Percentiles rank a stretch among this genome's conserved stretches.
These are phyloP conservation scores for Colletes collaris DNA, from an alignment of 2,888 invertebrate genomes.

Conservation along the genomic window DNA sequence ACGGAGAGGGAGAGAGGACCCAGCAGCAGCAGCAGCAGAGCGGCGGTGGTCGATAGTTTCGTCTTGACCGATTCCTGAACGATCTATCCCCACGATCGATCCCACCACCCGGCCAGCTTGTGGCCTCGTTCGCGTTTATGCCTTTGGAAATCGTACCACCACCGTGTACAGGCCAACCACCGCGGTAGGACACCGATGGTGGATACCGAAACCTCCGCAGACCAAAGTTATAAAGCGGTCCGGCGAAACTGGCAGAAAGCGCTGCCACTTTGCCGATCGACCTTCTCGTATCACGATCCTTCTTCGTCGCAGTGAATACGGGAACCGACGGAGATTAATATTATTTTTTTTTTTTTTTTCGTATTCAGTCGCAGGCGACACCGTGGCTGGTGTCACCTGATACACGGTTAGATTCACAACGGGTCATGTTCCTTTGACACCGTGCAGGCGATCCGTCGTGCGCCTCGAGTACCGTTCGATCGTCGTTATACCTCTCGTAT, in stretches of 20 bases:
- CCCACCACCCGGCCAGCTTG: constrained; percentile 62
- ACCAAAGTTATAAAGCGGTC: constrained; percentile 82
- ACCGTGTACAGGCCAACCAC: neutral
- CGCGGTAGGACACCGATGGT: neutral
- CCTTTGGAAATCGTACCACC: constrained; percentile 1
- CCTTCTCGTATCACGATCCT: constrained; percentile 73
- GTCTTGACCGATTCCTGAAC: constrained; percentile 56
- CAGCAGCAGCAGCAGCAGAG: neutral
- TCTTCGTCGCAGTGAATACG: neutral
- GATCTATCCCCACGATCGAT: constrained; percentile 68
- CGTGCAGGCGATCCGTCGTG: neutral
- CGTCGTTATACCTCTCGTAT: neutral
- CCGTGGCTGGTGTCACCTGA: constrained; percentile 42
- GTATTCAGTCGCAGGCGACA: constrained; percentile 23
- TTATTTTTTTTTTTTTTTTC: no score
- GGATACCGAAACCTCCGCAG: constrained; percentile 28
- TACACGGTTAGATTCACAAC: constrained; percentile 27
- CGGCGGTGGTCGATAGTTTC: constrained; percentile 20
- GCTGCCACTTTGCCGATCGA: constrained; percentile 79
- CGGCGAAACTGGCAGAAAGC: constrained; percentile 73
- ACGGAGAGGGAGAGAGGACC: neutral
- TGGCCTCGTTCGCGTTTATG: constrained; percentile 76
- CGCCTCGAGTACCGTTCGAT: no score
- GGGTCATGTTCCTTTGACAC: constrained; percentile 70
- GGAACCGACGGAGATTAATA: no score